Evolutionary conservation across 1,140 invertebrate genomes (phyloP), one percentile per base, ranked within the genome.

Genomic region (Glomeris maerens): DNA sequence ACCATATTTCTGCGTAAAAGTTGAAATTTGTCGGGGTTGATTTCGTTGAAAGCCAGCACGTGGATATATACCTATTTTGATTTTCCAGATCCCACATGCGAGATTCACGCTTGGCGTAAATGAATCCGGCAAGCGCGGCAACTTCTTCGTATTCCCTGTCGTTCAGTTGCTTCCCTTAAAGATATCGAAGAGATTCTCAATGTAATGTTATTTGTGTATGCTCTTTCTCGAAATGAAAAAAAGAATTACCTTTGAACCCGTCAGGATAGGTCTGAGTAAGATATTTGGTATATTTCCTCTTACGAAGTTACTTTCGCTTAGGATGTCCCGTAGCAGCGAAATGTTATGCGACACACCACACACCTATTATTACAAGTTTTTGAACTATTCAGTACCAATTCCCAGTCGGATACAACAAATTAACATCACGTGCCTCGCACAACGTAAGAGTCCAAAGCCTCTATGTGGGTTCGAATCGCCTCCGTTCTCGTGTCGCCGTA

Each of bases 311-410:
- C 67, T 54, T 63, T 82, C 78, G 3, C 72, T 77, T 27, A 82
- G 61, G 45, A 83, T 77, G 59, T 81, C 79, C 50, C 79, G 55
- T 22, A 83, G 59, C 21, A 83, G 60, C 3, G 81, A 74, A 55
- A 83, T 80, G 58, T 83, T 83, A 58, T 83, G 77, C 0, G 75
- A 78, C 2, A 82, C 76, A 50, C 78, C 77, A 73, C 53, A n/a
- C n/a, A n/a, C n/a, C n/a, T n/a, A n/a, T n/a, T n/a, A n/a, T n/a
- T n/a, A n/a, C n/a, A n/a, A n/a, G n/a, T n/a, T n/a, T n/a, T n/a
- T n/a, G n/a, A n/a, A n/a, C n/a, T n/a, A n/a, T n/a, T n/a, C n/a
- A n/a, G n/a, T n/a, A n/a, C n/a, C n/a, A n/a, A n/a, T n/a, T n/a
- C n/a, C n/a, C n/a, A n/a, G n/a, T n/a, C n/a, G n/a, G n/a, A n/a